Conservation (phyloP, 2,113 vertebrate genomes). For the Planiliza haematocheilus region DNA sequence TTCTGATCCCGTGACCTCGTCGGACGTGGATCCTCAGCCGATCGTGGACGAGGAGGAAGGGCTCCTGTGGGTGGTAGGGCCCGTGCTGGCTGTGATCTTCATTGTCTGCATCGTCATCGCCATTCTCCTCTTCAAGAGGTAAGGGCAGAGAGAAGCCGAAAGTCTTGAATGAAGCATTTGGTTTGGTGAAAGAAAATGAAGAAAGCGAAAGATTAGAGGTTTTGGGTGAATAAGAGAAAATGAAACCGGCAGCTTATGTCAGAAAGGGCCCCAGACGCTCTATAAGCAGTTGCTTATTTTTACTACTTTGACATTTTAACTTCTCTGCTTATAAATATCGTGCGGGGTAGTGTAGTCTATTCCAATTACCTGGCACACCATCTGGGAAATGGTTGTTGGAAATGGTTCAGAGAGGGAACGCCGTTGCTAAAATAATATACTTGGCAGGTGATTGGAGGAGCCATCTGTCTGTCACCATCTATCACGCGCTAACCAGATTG, state of each 20-base stretch:
- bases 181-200: neutral
- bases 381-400: no score
- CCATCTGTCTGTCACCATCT: no score
- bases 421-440: no score
- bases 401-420: no score
- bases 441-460: no score
- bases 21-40: conserved; percentile 95
- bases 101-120: conserved; percentile 99
- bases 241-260: neutral
- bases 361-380: no score
- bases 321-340: no score
- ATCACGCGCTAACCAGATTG: no score
- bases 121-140: conserved; percentile 99
- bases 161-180: no score
- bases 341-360: no score
- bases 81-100: conserved; percentile 97
- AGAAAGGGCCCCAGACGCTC: neutral
- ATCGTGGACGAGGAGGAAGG: conserved; percentile 98
- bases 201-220: neutral
- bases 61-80: conserved; percentile 97
- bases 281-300: neutral
- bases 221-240: neutral
- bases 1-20: conserved; percentile 94
- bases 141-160: conserved; percentile 47
- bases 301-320: neutral